Conservation (phyloP, 1,140 invertebrate species). For the Drosophila kepulauana region DNA sequence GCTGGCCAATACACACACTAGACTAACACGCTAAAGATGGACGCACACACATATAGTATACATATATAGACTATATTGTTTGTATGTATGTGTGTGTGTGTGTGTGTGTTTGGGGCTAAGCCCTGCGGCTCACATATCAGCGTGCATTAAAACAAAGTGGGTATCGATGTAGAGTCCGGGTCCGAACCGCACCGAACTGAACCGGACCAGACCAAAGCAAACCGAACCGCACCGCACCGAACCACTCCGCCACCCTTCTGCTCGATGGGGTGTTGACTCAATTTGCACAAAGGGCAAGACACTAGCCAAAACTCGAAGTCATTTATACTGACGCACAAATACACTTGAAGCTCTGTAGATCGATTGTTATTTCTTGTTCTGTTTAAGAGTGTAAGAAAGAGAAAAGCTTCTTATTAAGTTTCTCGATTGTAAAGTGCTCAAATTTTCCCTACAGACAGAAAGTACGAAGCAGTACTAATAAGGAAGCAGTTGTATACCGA, state of each 20-base stretch:
- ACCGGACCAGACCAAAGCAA: slow-evolving; percentile 30
- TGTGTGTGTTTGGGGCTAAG: slow-evolving; percentile 66
- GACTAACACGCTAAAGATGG: slow-evolving; percentile 35
- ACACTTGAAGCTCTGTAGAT: background rate
- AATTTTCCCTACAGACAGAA: too few relatives aligned
- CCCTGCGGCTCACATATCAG: slow-evolving; percentile 80
- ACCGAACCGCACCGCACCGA: slow-evolving; percentile 13
- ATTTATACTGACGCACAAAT: background rate
- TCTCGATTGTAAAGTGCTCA: too few relatives aligned
- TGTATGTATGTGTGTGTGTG: slow-evolving; percentile 20
- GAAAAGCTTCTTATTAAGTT: too few relatives aligned
- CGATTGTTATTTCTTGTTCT: background rate
- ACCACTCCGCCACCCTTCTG: slow-evolving; percentile 5
- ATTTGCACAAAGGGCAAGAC: slow-evolving; percentile 65
- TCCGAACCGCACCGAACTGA: slow-evolving; percentile 36
- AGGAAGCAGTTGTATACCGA: too few relatives aligned
- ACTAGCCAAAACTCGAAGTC: background rate
- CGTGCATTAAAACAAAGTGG: slow-evolving; percentile 81
- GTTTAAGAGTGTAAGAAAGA: too few relatives aligned
- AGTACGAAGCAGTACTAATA: too few relatives aligned
- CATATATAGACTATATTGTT: slow-evolving; percentile 2
- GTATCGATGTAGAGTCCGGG: slow-evolving; percentile 75
- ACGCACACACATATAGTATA: background rate
- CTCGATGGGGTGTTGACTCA: slow-evolving; percentile 55
- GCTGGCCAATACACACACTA: slow-evolving; percentile 29